Conservation (phyloP, 1,140 invertebrate genomes). For the Gryon sp. region DNA sequence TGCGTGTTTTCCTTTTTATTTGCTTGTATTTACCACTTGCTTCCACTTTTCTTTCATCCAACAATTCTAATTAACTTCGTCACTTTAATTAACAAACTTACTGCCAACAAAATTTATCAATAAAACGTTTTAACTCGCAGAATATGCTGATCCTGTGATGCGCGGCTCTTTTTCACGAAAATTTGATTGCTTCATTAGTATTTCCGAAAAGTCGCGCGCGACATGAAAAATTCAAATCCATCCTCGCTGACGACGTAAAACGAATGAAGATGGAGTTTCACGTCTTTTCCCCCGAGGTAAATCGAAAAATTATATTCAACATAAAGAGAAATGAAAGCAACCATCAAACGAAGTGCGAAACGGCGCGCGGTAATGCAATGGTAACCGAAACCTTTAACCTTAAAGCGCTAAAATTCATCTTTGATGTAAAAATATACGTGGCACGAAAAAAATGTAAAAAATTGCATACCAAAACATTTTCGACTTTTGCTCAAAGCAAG, state of each 20-base stretch:
- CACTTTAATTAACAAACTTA: slow-evolving; percentile 42
- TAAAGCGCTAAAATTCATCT: slow-evolving; percentile 40
- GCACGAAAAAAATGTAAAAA: slow-evolving; percentile 27
- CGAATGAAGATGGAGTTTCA: slow-evolving; percentile 6
- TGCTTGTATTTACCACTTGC: slow-evolving; percentile 2
- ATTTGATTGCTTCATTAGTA: slow-evolving; percentile 14
- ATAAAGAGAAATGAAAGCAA: slow-evolving; percentile 39
- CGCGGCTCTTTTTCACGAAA: slow-evolving; percentile 9
- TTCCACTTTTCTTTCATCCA: not conserved
- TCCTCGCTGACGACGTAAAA: not conserved
- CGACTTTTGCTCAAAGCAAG: too few species aligned
- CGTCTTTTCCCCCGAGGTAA: slow-evolving; percentile 9
- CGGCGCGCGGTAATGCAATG: slow-evolving; percentile 27
- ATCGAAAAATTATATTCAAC: slow-evolving; percentile 48
- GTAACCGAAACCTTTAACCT: slow-evolving; percentile 48
- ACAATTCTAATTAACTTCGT: slow-evolving; percentile 31
- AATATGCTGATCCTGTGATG: not conserved
- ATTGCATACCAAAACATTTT: too few species aligned
- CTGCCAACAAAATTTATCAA: slow-evolving; percentile 11
- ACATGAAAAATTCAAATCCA: slow-evolving; percentile 22
- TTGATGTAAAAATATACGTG: slow-evolving; percentile 48
- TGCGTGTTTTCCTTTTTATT: slow-evolving; percentile 20
- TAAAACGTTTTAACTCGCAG: not conserved
- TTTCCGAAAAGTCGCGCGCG: slow-evolving; percentile 14
- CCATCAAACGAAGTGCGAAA: slow-evolving; percentile 34